Evolutionary conservation across 2,888 invertebrate genomes (phyloP).

Genomic region (Agrochola lota): DNA sequence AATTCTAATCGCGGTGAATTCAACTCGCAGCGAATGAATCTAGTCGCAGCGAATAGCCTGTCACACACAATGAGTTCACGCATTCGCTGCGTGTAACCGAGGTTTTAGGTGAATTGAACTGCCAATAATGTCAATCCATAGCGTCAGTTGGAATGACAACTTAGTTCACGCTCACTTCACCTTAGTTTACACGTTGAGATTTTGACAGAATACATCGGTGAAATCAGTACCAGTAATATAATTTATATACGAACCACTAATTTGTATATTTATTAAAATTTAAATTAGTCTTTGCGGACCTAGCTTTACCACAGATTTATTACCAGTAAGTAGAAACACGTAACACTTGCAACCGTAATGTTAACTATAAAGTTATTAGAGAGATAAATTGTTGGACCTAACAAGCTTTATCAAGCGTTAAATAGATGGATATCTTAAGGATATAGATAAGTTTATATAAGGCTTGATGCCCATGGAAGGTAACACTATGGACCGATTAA

Average conservation of each 20-base stretch:
- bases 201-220: neutral
- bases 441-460: conserved; percentile 43
- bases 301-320: conserved; percentile 41
- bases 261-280: conserved; percentile 29
- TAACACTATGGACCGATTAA: neutral
- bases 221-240: neutral
- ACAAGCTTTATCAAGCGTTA: conserved; percentile 48
- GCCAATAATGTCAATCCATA: neutral
- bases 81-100: too few relatives aligned
- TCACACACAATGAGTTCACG: too few relatives aligned
- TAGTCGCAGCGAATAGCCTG: too few relatives aligned
- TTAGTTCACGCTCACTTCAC: neutral
- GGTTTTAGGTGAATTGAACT: neutral
- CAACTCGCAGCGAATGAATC: too few relatives aligned
- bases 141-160: neutral
- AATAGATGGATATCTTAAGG: conserved; percentile 49
- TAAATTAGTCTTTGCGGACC: conserved; percentile 23
- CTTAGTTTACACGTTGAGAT: neutral
- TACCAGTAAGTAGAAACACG: conserved; percentile 19
- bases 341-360: conserved; percentile 37
- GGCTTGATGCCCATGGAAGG: neutral
- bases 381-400: conserved; percentile 42
- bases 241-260: neutral
- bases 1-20: too few relatives aligned
- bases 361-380: conserved; percentile 43